Base-by-base conservation (phyloP, 1,140 invertebrate species). In the Heliothis virescens region DNA sequence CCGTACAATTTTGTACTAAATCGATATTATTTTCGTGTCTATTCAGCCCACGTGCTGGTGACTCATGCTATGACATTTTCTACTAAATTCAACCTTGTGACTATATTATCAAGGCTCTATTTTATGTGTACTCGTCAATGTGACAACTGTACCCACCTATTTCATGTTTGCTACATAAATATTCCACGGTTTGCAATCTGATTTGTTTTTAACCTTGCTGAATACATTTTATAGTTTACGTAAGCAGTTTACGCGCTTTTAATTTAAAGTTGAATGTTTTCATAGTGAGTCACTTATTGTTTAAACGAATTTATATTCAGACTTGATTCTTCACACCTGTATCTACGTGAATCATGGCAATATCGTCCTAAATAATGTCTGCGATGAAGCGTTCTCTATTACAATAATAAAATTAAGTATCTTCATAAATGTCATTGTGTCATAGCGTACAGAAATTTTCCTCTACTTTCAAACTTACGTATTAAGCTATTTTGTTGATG, bases 21-120 rank as follows among this genome's bases (percentile, higher is more conserved):
- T 90, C 87, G 85, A 89, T 87, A 86, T 77, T 76, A 78, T 84
- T 84, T 89, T 86, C 87, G 87, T 90, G 88, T 85, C 84, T 78
- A 77, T 62, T 57, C 83, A 72, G 63, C 80, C 69, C 77, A 76
- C 65, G 65, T 71, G 81, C 21, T 60, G 72, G 79, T 86, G 85
- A 86, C 71, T 86, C 85, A 86, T 75, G 48, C 15, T 57, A 73
- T 55, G 62, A 79, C 71, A 79, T 77, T 75, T 78, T 60, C 11
- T 57, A 79, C 52, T 52, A 79, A 83, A 81, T 48, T 81, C 60
- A 81, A 83, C 82, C 76, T 79, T 83, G 65, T 77, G 13, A 52
- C 57, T 53, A 73, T 65, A 21, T 1, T 1, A 13, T 53, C 59
- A 79, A 74, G 52, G 69, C 72, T 69, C 21, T 50, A 63, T 65